A percentile compares a stretch with the other conserved stretches of the same genome.
These are phyloP conservation scores for Stenodera caucasica DNA, from an alignment of 2,888 invertebrate genomes.

Conservation along the genomic window DNA sequence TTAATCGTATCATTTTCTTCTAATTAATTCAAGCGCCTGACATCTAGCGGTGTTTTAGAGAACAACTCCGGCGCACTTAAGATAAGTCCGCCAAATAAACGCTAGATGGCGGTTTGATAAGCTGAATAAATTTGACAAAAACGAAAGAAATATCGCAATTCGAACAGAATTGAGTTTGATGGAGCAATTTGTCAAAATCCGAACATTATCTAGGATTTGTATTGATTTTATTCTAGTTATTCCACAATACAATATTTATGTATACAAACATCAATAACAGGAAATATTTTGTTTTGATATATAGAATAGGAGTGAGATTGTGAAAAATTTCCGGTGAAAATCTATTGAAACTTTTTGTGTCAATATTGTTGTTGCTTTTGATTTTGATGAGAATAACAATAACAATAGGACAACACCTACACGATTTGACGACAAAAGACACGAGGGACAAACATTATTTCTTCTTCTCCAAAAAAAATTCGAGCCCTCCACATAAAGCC, in stretches of 20 bases:
- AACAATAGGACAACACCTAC: constrained; percentile 15
- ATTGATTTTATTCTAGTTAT: constrained; percentile 6
- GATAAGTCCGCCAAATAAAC: no score
- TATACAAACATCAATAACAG: constrained; percentile 1
- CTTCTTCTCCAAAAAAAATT: constrained; percentile 21
- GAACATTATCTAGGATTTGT: constrained; percentile 1
- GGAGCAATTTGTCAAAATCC: constrained; percentile 2
- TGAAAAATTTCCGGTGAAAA: constrained; percentile 9
- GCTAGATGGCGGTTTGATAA: no score
- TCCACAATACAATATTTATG: neutral
- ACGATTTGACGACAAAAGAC: constrained; percentile 35
- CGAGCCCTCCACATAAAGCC: no score
- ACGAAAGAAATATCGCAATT: no score
- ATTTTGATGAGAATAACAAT: constrained; percentile 7
- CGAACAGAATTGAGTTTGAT: no score
- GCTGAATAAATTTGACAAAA: no score
- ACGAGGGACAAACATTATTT: constrained; percentile 40
- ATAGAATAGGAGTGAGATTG: neutral
- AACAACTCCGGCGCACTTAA: no score
- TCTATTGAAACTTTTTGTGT: constrained; percentile 3
- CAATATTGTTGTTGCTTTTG: neutral
- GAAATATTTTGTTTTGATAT: constrained; percentile 8
- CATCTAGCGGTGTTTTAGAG: no score
- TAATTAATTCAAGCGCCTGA: no score
- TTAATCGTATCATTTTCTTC: no score